phyloP scores from a whole-genome alignment of 2,113 vertebrate species.

The Cyanoramphus novaezelandiae region DNA sequence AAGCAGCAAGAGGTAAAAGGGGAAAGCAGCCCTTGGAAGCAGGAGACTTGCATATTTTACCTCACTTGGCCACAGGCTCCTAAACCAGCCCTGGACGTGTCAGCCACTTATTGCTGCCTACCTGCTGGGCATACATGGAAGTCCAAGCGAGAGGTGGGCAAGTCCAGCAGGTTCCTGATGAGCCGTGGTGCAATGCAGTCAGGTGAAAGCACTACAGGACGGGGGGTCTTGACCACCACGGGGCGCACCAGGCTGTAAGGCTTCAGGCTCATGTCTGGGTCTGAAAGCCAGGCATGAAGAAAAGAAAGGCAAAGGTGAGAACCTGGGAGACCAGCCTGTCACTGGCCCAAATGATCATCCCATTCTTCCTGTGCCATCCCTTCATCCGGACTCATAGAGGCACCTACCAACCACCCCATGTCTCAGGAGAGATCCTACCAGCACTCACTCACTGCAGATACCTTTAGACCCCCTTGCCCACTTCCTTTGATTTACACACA shows the following conservation, averaged over 20 bases:
- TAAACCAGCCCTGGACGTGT: neutral
- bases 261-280: conserved; percentile 76
- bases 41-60: neutral
- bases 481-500: neutral
- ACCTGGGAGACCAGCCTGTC: neutral
- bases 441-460: neutral
- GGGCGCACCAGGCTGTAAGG: conserved; percentile 89
- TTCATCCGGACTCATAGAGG: neutral
- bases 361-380: neutral
- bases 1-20: neutral
- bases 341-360: neutral
- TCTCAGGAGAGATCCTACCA: neutral
- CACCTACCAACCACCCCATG: neutral
- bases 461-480: neutral
- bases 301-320: neutral
- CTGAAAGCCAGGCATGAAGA: conserved; percentile 44
- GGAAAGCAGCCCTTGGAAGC: neutral
- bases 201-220: conserved; percentile 88
- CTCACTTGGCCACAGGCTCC: neutral
- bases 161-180: conserved; percentile 88
- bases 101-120: conserved; percentile 25
- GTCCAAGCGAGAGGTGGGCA: conserved; percentile 85
- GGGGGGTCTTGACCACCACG: conserved; percentile 71
- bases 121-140: conserved; percentile 87
- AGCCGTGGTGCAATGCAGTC: conserved; percentile 83